phyloP scores from a whole-genome alignment of 2,888 invertebrate genomes.

The Sceliomorpha sp. region DNA sequence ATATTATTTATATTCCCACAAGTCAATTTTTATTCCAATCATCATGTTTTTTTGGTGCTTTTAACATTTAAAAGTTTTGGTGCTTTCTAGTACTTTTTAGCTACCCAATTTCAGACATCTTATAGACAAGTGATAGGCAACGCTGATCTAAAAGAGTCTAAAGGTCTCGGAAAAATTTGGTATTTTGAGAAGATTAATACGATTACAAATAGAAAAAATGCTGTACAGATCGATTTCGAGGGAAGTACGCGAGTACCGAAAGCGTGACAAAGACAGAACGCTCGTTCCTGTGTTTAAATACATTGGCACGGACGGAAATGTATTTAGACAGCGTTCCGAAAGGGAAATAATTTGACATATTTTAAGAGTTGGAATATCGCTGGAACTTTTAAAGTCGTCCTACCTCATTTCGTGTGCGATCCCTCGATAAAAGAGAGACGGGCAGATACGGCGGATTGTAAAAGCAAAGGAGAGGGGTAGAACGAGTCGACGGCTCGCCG shows the following conservation, averaged over 20 bases:
- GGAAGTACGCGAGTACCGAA: conserved; percentile 1
- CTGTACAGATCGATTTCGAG: too few relatives aligned
- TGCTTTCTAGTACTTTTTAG: too few relatives aligned
- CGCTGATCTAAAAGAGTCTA: too few relatives aligned
- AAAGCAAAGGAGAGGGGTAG: conserved; percentile 30
- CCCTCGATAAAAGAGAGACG: conserved; percentile 45
- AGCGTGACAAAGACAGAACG: conserved; percentile 25
- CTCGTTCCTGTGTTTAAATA: conserved; percentile 67
- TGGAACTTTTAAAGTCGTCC: conserved; percentile 49
- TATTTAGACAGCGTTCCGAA: conserved; percentile 62
- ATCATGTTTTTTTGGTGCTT: too few relatives aligned
- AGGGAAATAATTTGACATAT: conserved; percentile 78
- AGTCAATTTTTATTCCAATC: too few relatives aligned
- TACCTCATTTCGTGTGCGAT: conserved; percentile 30
- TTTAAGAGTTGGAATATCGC: conserved; percentile 77
- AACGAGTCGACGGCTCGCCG: conserved; percentile 52
- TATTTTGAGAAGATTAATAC: too few relatives aligned
- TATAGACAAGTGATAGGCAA: too few relatives aligned
- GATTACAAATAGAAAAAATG: too few relatives aligned
- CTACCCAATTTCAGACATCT: too few relatives aligned
- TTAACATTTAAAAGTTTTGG: too few relatives aligned
- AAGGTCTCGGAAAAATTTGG: too few relatives aligned
- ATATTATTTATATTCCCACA: too few relatives aligned
- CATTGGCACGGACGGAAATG: conserved; percentile 66
- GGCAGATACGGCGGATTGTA: conserved; percentile 21